These are phyloP conservation scores for Luperina nickerlii DNA, from an alignment of 2,888 invertebrate genomes.

Conservation along the genomic window DNA sequence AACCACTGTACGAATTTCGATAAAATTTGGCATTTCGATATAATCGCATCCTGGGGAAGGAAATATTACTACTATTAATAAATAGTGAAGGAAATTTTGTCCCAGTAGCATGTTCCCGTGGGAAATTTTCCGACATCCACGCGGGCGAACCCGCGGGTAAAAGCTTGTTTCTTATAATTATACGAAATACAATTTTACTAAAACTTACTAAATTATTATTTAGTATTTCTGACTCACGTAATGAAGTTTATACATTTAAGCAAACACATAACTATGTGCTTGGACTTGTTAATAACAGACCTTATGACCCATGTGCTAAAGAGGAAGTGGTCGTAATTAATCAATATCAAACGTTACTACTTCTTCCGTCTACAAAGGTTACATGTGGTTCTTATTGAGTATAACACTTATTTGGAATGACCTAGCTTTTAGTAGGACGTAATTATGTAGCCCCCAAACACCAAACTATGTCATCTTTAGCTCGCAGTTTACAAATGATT, in stretches of 20 bases:
- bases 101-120: neutral
- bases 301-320: conserved; percentile 22
- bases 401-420: neutral
- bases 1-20: too few species aligned
- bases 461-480: conserved; percentile 1
- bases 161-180: neutral
- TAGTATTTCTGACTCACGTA: neutral
- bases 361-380: conserved; percentile 36
- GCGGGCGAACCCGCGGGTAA: too few species aligned
- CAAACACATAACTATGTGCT: conserved; percentile 11
- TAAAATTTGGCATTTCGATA: too few species aligned
- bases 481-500: neutral
- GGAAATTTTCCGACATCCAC: too few species aligned
- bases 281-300: conserved; percentile 22
- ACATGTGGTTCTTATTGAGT: neutral
- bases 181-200: neutral
- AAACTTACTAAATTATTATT: neutral
- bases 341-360: conserved; percentile 27
- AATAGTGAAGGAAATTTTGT: too few species aligned
- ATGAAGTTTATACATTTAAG: neutral
- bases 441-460: neutral
- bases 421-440: neutral
- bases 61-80: too few species aligned
- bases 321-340: conserved; percentile 50
- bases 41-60: too few species aligned